Evolutionary conservation across 2,113 vertebrate species (phyloP), one percentile per base, ranked within the genome.

Genomic region (Oreotragus oreotragus): DNA sequence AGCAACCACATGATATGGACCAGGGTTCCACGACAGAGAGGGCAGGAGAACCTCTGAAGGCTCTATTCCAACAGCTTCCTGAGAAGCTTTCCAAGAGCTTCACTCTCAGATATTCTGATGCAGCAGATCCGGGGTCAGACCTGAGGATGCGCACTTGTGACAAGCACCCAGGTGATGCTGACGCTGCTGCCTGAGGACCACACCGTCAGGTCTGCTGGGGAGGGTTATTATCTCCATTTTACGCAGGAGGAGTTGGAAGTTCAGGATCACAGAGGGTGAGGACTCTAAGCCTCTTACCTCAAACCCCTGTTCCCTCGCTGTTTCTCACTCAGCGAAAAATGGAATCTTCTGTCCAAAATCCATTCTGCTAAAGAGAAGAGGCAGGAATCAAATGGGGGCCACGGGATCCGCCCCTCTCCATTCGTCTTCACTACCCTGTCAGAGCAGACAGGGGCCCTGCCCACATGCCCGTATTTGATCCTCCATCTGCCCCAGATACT

Each of bases 381-480:
- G 80, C 62, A 94, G 64, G 87, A 87, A 60, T 62, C 86, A 19
- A 60, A 60, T 19, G 30, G 28, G 15, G 16, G 45, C 76, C 55
- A 11, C 3, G 0, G 17, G 1, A 3, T n/a, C 57, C 0, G 7
- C 25, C 30, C 7, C 6, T 30, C 12, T 11, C 27, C 33, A 1
- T 30, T 17, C 21, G 4, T 43, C 47, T 6, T 57, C 62, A 62
- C 16, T 4, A 3, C 27, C 43, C 30, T 0, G 1, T 25, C 28
- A 13, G 39, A n/a, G 25, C 53, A 57, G 23, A 25, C 45, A 17
- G 33, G 70, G 17, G 10, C 25, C 60, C 39, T 47, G 28, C 7
- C 15, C 15, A 1, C 45, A 21, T 28, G 55, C 28, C 19, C 1
- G 0, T 2, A 16, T 49, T 4, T 25, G 84, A 43, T 14, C 15